phyloP scores from a whole-genome alignment of 2,888 invertebrate species.

The Tortrix viridana region DNA sequence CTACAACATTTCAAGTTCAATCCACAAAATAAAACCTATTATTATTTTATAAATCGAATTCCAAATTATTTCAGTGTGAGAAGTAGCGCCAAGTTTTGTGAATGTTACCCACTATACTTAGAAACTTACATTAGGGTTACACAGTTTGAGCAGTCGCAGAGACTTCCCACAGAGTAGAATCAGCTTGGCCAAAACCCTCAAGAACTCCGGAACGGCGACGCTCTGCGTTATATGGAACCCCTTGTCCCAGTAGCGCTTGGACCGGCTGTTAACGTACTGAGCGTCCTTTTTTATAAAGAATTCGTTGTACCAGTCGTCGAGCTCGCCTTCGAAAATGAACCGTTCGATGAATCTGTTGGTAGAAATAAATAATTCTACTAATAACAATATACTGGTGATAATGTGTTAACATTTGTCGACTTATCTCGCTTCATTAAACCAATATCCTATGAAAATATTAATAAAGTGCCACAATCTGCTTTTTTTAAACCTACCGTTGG shows the following conservation, averaged over 20 bases:
- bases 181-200: constrained; percentile 85
- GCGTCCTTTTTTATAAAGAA: constrained; percentile 91
- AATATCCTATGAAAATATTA: too few relatives aligned
- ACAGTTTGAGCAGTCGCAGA: constrained; percentile 87
- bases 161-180: constrained; percentile 91
- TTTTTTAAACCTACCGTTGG: too few relatives aligned
- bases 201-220: constrained; percentile 87
- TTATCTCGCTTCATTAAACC: too few relatives aligned
- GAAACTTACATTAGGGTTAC: constrained; percentile 88
- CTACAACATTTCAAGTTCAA: too few relatives aligned
- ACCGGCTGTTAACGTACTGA: constrained; percentile 86
- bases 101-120: too few relatives aligned
- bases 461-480: too few relatives aligned
- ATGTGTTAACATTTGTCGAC: too few relatives aligned
- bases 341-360: constrained; percentile 87
- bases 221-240: constrained; percentile 81
- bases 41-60: too few relatives aligned
- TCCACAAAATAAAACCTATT: too few relatives aligned
- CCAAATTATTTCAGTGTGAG: too few relatives aligned
- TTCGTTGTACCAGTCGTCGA: constrained; percentile 92
- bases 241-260: constrained; percentile 88
- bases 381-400: too few relatives aligned
- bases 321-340: constrained; percentile 93
- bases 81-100: too few relatives aligned
- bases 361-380: neutral